Evolutionary conservation across 2,113 vertebrate genomes (phyloP), one percentile per base, ranked within the genome.

Genomic region (Chaetura pelagica): DNA sequence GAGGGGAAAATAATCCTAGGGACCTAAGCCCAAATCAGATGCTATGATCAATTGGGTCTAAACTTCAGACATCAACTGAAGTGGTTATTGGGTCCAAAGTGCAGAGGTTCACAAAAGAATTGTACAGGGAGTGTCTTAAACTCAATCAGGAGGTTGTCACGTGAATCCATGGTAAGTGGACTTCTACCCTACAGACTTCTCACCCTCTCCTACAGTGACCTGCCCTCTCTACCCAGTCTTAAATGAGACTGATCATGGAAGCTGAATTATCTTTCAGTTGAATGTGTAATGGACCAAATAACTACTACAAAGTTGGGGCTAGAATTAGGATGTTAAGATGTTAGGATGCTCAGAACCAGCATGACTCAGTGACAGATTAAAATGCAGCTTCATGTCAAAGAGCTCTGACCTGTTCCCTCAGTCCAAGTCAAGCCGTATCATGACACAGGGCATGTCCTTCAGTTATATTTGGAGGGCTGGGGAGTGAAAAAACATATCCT

Each of bases 401-500:
- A 49, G 26, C 24, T 87, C 40, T 46, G 49, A 76, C 15, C 52
- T 80, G 40, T 24, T 91, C 17, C 51, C 7, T 69, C 54, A 19
- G 22, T 62, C 55, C 81, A 81, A 59, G 66, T 55, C 59, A 73
- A 75, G 34, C 49, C 9, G 12, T 59, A 23, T 46, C 4, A 5
- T 62, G 79, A 64, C 55, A 87, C 2, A 85, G 48, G 32, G 38
- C 63, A 80, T 42, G 67, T 10, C 59, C 75, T 73, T 66, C 29
- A 46, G 63, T 93, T 90, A 49, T 85, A 48, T 73, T 94, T 85
- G 78, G 42, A 81, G 34, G 34, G 22, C 6, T 63, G 46, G 29
- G 44, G 14, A 35, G n/a, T 90, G 59, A 86, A 90, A 92, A 95
- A 96, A 48, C 72, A 73, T 42, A 89, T 29, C 54, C 57, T 76